Percentiles rank a stretch among this genome's conserved stretches.
Conservation (phyloP, 2,888 invertebrate genomes). For the Hermaeophaga mercurialis region DNA sequence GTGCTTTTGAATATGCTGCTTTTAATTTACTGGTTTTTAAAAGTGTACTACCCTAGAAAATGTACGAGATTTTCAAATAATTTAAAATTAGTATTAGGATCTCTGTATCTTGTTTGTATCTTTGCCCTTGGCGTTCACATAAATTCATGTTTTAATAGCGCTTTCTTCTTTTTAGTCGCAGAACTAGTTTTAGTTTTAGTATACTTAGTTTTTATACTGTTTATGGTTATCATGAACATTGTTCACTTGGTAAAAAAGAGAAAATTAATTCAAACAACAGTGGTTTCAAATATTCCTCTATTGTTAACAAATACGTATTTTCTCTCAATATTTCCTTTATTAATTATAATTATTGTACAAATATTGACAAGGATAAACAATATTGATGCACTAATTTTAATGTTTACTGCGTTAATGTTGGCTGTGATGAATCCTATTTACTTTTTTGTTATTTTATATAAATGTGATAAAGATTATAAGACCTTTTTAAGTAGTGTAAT, state of each 20-base stretch:
- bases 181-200: conserved; percentile 14
- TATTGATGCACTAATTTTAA: too few species aligned
- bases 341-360: conserved; percentile 1
- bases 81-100: conserved; percentile 9
- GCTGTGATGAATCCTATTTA: conserved; percentile 28
- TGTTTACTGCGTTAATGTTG: conserved; percentile 13
- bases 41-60: conserved; percentile 23
- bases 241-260: conserved; percentile 26
- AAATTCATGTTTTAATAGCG: conserved; percentile 5
- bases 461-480: conserved; percentile 28
- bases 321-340: conserved; percentile 14
- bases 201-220: conserved; percentile 27
- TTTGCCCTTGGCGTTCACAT: conserved; percentile 15
- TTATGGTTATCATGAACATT: conserved; percentile 29
- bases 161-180: background rate
- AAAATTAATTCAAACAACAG: conserved; percentile 14
- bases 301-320: conserved; percentile 24
- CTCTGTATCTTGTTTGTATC: conserved; percentile 19
- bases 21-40: conserved; percentile 29
- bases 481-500: conserved; percentile 25
- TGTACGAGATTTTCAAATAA: conserved; percentile 22
- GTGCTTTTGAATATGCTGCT: conserved; percentile 26
- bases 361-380: too few species aligned
- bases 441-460: conserved; percentile 27
- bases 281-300: conserved; percentile 22